These are phyloP conservation scores for Euborellia annulipes DNA, from an alignment of 1,140 invertebrate genomes.

Conservation along the genomic window DNA sequence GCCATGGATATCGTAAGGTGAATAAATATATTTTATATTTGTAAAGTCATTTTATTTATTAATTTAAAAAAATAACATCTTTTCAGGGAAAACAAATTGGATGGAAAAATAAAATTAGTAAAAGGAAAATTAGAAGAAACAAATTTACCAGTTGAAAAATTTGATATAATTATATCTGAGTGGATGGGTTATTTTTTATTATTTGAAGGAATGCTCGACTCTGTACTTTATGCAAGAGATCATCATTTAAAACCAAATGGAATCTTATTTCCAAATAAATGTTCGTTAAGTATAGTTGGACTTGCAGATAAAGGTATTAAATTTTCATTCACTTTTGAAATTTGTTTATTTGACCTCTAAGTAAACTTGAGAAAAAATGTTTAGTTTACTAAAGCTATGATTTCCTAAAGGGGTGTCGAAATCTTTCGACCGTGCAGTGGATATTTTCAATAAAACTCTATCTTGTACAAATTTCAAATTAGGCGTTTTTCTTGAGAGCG, in stretches of 20 bases:
- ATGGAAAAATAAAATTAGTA: slow-evolving; percentile 57
- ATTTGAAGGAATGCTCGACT: slow-evolving; percentile 96
- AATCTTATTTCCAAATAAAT: slow-evolving; percentile 74
- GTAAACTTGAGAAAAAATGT: too few relatives aligned
- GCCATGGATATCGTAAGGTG: slow-evolving; percentile 74
- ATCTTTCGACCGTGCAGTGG: too few relatives aligned
- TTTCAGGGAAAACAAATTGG: slow-evolving; percentile 52
- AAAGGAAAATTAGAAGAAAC: slow-evolving; percentile 82
- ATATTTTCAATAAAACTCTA: too few relatives aligned
- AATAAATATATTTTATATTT: slow-evolving; percentile 13
- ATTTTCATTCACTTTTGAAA: background rate
- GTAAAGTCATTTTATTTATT: background rate
- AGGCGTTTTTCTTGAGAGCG: too few relatives aligned
- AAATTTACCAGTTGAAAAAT: slow-evolving; percentile 62
- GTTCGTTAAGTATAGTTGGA: slow-evolving; percentile 74
- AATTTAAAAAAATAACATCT: slow-evolving; percentile 5
- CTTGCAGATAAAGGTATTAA: slow-evolving; percentile 68
- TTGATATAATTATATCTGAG: slow-evolving; percentile 94
- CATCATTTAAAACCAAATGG: slow-evolving; percentile 73
- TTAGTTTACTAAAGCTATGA: too few relatives aligned
- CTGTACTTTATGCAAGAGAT: slow-evolving; percentile 78
- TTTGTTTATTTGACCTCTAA: too few relatives aligned
- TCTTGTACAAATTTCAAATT: too few relatives aligned
- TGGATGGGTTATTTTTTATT: slow-evolving; percentile 99
- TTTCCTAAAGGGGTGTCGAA: too few relatives aligned